A percentile compares a stretch with the other conserved stretches of the same genome.
Conservation (phyloP, 2,797 vertebrate species). For the Hemibagrus guttatus region DNA sequence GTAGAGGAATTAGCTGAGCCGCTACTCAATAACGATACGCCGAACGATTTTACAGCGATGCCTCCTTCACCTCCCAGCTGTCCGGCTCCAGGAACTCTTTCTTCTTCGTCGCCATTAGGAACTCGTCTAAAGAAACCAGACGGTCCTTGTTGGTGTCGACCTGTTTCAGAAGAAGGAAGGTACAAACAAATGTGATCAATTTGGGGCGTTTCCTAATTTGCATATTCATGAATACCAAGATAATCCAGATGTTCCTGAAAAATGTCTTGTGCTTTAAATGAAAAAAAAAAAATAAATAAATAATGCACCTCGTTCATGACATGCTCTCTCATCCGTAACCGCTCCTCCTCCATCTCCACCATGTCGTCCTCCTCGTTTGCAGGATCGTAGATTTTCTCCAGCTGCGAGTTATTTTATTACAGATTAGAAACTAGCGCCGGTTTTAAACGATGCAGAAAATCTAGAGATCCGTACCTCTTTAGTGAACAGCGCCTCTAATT, state of each 20-base stretch:
- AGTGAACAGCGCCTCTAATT: constrained; percentile 95
- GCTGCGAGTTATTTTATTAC: constrained; percentile 65
- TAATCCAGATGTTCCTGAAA: too few relatives aligned
- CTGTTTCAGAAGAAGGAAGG: constrained; percentile 55
- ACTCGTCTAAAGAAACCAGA: constrained; percentile 90
- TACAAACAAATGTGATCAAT: background rate
- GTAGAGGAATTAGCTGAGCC: background rate
- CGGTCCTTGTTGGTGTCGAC: constrained; percentile 91
- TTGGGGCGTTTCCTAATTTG: background rate
- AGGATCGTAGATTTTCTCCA: constrained; percentile 96
- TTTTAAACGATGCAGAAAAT: too few relatives aligned
- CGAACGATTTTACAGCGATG: too few relatives aligned
- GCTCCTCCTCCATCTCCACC: constrained; percentile 98
- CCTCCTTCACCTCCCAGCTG: constrained; percentile 89
- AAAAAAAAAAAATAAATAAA: background rate
- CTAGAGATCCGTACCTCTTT: constrained; percentile 83
- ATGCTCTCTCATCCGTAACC: constrained; percentile 95
- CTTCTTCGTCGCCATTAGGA: constrained; percentile 89
- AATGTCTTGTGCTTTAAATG: background rate
- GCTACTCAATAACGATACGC: background rate
- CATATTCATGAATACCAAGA: background rate
- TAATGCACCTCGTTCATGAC: constrained; percentile 98
- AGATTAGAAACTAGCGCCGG: background rate
- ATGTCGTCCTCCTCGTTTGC: constrained; percentile 97
- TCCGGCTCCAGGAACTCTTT: constrained; percentile 96